These are phyloP conservation scores for Aspidiotus destructor DNA, from an alignment of 2,888 invertebrate genomes.

Conservation along the genomic window DNA sequence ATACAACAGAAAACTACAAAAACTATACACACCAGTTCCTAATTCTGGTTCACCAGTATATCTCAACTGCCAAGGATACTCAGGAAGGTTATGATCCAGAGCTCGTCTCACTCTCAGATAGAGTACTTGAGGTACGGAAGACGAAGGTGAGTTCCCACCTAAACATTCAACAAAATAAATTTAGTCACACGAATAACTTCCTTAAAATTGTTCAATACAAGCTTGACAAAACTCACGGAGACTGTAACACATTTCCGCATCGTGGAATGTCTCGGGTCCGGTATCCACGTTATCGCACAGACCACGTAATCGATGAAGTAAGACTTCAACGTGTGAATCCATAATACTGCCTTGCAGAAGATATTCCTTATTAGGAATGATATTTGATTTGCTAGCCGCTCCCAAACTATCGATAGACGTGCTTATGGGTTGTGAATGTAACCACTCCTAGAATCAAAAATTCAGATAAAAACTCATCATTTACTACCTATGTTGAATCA, in stretches of 20 bases:
- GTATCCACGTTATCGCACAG: constrained; percentile 87
- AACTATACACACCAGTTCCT: constrained; percentile 41
- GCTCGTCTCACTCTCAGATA: constrained; percentile 74
- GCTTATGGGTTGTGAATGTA: constrained; percentile 17
- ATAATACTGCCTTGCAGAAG: constrained; percentile 86
- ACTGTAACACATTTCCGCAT: constrained; percentile 85
- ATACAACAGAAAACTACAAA: no score
- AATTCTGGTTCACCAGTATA: constrained; percentile 87
- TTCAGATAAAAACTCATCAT: neutral
- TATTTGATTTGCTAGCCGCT: constrained; percentile 70
- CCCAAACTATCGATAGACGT: constrained; percentile 60
- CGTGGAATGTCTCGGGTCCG: constrained; percentile 83
- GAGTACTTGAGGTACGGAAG: constrained; percentile 49
- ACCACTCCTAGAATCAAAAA: constrained; percentile 20
- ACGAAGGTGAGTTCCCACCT: constrained; percentile 35
- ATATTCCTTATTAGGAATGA: constrained; percentile 88
- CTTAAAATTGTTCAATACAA: neutral
- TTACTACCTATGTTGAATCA: no score
- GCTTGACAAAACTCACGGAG: constrained; percentile 47
- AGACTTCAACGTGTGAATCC: constrained; percentile 80
- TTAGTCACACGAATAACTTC: neutral
- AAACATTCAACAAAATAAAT: neutral
- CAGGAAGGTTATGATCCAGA: constrained; percentile 52
- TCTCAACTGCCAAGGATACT: constrained; percentile 79
- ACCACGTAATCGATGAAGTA: constrained; percentile 79